These are phyloP conservation scores for Anniella stebbinsi DNA, from an alignment of 2,797 vertebrate species.

Conservation along the genomic window DNA sequence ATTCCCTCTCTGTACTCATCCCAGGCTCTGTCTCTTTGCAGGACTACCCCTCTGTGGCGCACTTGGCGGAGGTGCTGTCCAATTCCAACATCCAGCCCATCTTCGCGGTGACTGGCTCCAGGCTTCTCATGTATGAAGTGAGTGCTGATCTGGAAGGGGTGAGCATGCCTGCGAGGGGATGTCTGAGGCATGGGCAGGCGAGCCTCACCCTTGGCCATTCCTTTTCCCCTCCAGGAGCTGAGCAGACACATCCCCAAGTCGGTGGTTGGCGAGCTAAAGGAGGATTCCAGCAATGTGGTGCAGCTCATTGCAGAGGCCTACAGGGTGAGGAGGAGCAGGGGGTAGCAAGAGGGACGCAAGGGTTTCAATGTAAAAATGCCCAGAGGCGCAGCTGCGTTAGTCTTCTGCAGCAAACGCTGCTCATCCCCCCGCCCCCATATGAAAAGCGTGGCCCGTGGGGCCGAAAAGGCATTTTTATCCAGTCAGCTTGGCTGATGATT, in stretches of 20 bases:
- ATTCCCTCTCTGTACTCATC: no score
- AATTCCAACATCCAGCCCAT: conserved; percentile 85
- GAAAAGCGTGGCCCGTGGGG: not conserved
- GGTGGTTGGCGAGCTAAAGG: conserved; percentile 80
- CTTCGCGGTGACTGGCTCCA: conserved; percentile 83
- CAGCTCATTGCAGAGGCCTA: conserved; percentile 86
- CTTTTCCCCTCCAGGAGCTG: conserved; percentile 75
- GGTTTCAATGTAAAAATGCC: not conserved
- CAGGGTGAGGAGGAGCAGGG: conserved; percentile 67
- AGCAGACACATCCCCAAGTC: conserved; percentile 85
- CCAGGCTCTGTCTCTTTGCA: conserved; percentile 43
- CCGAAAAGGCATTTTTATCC: not conserved
- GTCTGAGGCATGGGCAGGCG: accelerated
- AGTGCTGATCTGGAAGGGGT: not conserved
- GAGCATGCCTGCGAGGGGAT: no score
- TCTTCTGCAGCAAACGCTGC: not conserved
- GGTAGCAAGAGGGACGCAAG: not conserved
- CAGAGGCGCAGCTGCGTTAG: no score
- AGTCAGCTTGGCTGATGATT: not conserved
- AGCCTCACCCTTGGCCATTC: not conserved
- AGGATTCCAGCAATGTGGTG: conserved; percentile 85
- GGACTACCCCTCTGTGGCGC: conserved; percentile 87
- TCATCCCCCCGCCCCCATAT: not conserved
- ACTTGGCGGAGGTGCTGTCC: conserved; percentile 82
- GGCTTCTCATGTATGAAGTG: conserved; percentile 80